These are phyloP conservation scores for Caenorhabditis sp. DNA, from an alignment of 2,888 invertebrate species.

Conservation along the genomic window DNA sequence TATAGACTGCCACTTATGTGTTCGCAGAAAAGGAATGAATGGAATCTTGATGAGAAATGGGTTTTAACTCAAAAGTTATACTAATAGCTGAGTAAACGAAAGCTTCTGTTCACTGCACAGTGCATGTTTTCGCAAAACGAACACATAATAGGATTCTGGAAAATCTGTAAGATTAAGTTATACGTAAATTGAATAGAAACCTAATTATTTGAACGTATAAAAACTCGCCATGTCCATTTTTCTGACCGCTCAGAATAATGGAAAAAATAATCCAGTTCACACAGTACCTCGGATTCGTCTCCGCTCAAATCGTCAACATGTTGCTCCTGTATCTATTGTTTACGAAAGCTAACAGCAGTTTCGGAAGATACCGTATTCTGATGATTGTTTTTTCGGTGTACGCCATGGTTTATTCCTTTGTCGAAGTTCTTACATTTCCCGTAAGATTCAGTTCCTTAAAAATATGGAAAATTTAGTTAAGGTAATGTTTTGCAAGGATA, in stretches of 20 bases:
- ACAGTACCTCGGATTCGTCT: conserved; percentile 22
- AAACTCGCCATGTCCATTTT: too few species aligned
- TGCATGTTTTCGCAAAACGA: too few species aligned
- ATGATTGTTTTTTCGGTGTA: conserved; percentile 26
- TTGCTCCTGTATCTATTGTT: conserved; percentile 13
- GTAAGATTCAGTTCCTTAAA: background rate
- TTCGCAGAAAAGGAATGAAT: too few species aligned
- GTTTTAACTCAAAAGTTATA: too few species aligned
- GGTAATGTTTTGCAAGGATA: conserved; percentile 30
- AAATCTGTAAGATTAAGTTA: background rate
- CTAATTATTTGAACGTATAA: background rate
- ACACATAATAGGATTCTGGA: too few species aligned
- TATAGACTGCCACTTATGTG: too few species aligned
- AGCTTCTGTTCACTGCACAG: too few species aligned
- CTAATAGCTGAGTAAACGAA: too few species aligned
- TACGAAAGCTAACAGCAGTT: conserved; percentile 1
- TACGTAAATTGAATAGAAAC: background rate
- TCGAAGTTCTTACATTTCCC: conserved; percentile 25
- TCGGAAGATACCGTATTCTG: conserved; percentile 35
- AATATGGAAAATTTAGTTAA: background rate
- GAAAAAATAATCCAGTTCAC: conserved; percentile 1
- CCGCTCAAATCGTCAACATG: conserved; percentile 18
- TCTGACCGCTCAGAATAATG: too few species aligned
- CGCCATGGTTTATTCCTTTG: conserved; percentile 26
- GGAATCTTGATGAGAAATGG: background rate